phyloP scores from a whole-genome alignment of 2,888 invertebrate genomes.

The Pachycephus smyrnensis region DNA sequence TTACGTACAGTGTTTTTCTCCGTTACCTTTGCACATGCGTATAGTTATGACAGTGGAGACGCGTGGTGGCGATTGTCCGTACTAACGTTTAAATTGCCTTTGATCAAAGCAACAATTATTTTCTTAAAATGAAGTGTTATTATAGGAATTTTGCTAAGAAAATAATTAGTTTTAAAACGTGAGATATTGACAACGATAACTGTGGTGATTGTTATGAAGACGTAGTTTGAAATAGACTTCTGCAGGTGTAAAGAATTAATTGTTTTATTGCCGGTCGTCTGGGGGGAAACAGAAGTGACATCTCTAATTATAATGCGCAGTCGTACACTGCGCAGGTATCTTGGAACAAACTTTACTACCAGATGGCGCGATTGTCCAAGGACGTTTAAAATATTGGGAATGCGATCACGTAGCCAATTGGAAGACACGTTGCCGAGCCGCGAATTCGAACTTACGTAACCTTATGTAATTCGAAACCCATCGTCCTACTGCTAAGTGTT shows the following conservation, averaged over 20 bases:
- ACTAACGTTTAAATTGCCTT: background rate
- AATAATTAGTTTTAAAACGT: background rate
- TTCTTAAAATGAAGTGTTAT: background rate
- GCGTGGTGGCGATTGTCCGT: background rate
- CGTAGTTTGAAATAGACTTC: background rate
- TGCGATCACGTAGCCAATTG: slow-evolving; percentile 10
- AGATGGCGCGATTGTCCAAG: slow-evolving; percentile 28
- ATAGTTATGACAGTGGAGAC: background rate
- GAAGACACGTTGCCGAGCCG: background rate
- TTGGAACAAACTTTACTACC: background rate
- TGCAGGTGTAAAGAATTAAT: background rate
- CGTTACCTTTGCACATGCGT: background rate
- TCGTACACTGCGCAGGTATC: background rate
- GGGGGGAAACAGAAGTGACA: background rate
- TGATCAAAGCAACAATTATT: background rate
- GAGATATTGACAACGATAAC: background rate
- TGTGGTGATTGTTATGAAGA: background rate
- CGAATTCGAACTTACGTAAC: slow-evolving; percentile 24
- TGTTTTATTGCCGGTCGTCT: background rate
- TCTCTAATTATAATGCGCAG: slow-evolving; percentile 3
- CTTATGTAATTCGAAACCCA: slow-evolving; percentile 23
- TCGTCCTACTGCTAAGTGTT: background rate
- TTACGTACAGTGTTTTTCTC: background rate
- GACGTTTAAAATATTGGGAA: slow-evolving; percentile 15
- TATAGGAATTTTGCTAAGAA: background rate